Evolutionary conservation across 2,113 vertebrate genomes (phyloP), one percentile per base, ranked within the genome.

Genomic region (Antigone vipio): DNA sequence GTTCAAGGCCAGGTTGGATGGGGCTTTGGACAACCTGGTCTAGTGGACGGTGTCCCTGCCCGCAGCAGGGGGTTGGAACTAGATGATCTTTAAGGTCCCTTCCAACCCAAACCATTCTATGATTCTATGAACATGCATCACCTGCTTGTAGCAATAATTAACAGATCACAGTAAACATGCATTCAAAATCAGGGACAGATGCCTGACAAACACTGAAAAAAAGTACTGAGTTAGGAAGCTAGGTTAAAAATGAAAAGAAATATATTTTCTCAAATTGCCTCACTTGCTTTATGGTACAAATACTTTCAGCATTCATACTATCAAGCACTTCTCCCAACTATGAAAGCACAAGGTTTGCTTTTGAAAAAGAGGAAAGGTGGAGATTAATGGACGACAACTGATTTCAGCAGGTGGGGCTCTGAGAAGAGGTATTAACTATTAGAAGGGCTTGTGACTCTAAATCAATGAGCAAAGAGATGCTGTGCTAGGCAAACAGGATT

Each of bases 151-250:
- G 45, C 6, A 2, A 35, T n/a, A 59, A 85, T 47, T 69, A 69
- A 50, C 44, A 27, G 59, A 74, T 29, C 0, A 4, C 3, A 2
- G 35, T 63, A 74, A 77, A 42, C 0, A 1, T 21, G 52, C 56
- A 24, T 27, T 55, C 56, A 81, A 72, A 94, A 74, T 5, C n/a
- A 83, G 55, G 32, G 58, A 38, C 26, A 21, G 27, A 9, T 13
- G 9, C 53, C 8, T 42, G 67, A 53, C 26, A 73, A 58, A 16
- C 20, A 34, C 34, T 40, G 38, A 17, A 49, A 72, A 62, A 69
- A 64, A 62, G n/a, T 5, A 42, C 38, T 20, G n/a, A 67, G 21
- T 62, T 14, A 60, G 11, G 40, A 66, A 76, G 45, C 21, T 17
- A 21, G 13, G 30, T 55, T 20, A 71, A 74, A 90, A 84, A 23